A percentile compares a stretch with the other conserved stretches of the same genome.
These are phyloP conservation scores for Drosophila sucinea DNA, from an alignment of 1,140 invertebrate species.

Conservation along the genomic window DNA sequence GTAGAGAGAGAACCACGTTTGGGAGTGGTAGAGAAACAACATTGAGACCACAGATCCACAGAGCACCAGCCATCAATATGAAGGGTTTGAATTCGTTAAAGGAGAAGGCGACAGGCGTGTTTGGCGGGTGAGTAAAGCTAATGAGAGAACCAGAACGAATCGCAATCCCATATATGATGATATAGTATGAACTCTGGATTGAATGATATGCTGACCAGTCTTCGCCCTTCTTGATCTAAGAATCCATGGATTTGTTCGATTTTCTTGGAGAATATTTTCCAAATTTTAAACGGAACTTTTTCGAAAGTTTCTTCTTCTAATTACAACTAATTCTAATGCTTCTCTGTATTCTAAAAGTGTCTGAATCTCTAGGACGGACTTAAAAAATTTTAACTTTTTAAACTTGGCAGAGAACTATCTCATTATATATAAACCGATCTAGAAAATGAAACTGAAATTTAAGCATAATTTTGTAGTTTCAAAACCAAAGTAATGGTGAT, in stretches of 20 bases:
- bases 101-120: slow-evolving; percentile 79
- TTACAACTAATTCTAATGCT: no score
- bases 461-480: no score
- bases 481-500: no score
- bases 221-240: no score
- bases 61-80: slow-evolving; percentile 56
- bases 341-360: no score
- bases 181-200: slow-evolving; percentile 13
- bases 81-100: slow-evolving; percentile 82
- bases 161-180: background rate
- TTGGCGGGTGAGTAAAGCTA: slow-evolving; percentile 72
- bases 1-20: background rate
- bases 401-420: no score
- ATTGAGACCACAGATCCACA: slow-evolving; percentile 17
- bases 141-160: slow-evolving; percentile 39
- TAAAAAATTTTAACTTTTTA: no score
- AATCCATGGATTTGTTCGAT: background rate
- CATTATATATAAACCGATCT: no score
- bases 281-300: no score
- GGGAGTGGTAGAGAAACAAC: slow-evolving; percentile 19
- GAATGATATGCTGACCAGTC: background rate
- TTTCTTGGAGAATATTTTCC: background rate
- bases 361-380: no score
- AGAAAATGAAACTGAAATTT: no score
- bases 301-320: no score